Evolutionary conservation across 2,888 invertebrate genomes (phyloP), one percentile per base, ranked within the genome.

Genomic region (Plagodis pulveraria): DNA sequence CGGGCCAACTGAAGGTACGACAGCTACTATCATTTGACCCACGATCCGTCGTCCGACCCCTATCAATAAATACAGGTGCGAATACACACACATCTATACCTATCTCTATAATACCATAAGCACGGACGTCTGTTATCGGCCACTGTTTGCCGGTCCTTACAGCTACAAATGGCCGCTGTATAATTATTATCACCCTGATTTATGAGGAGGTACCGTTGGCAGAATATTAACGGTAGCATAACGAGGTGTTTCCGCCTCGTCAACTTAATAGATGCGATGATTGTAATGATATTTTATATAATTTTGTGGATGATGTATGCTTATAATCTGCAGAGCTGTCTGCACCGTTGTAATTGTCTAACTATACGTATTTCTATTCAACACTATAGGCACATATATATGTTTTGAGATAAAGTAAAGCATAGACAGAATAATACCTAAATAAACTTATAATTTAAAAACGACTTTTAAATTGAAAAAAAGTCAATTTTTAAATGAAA

Each of bases 121-220:
- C 38, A 64, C 56, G 60, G 63, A 55, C 64, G 61, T 73, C 68
- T 72, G 70, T 77, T 82, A 84, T 83, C 83, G 73, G 68, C 73
- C 78, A 71, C 74, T 77, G 80, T 83, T 83, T 78, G 80, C 77
- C 74, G 73, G 71, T 78, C 81, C 83, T 84, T 84, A 83, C 78
- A 77, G 81, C 81, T 84, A 81, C 84, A 86, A 87, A 88, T 85
- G 82, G 84, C 76, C 73, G 77, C 76, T 72, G 80, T 87, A 84
- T 87, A 89, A 90, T 91, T 87, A 91, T 89, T 89, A 91, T 87
- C 83, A 81, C 75, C 69, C 78, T 88, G 91, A 91, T 91, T 91
- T 91, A 91, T 85, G 73, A 78, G 70, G 47, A 53, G 61, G 87
- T 87, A 91, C 80, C 76, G 91, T 86, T 81, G 65, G 84, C 86